Base-by-base conservation (phyloP, 2,888 invertebrate species). In the Drosophila mimetica region DNA sequence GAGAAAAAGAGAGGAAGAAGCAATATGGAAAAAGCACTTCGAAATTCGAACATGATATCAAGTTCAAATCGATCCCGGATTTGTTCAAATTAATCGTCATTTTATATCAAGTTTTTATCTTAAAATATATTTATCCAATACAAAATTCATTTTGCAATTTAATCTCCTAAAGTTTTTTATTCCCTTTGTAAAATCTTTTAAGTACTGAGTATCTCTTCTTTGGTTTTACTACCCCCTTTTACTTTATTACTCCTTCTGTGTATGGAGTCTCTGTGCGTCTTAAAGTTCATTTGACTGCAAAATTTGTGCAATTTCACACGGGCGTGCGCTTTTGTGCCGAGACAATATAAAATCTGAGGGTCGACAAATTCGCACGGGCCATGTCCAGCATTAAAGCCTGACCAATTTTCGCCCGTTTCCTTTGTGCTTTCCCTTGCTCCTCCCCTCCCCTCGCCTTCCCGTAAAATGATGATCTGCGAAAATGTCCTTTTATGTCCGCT, bases 381-480 rank as follows among this genome's bases (percentile, higher is more conserved):
- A 59, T 61, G 69, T 66, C 54, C 61, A 63, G 58, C 67, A 59
- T 61, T 71, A 64, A 58, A 65, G 75, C 55, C 65, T 70, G 71
- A 58, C 74, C 80, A 70, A 66, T 65, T 65, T 64, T 54, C 58
- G 64, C 72, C 54, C 65, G 59, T 50, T 75, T 72, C 48, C 69
- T 41, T 55, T 71, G 51, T 57, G 13, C 52, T 39, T 41, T 41
- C 59, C 63, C 44, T 30, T 20, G 36, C 51, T 71, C 50, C 28
- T 51, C 7, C 55, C 41, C 52, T n/a, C 63, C 74, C 77, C 9
- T 8, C 11, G 16, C 18, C 4, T 2, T 32, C 52, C 67, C 75
- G 78, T 75, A 75, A 86, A 82, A 81, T 81, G 79, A 84, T 86
- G 85, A 88, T 85, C 86, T 80, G 76, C 76, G 75, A 79, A 82